Base-by-base conservation (phyloP, 2,888 invertebrate genomes). In the Ormia ochracea region DNA sequence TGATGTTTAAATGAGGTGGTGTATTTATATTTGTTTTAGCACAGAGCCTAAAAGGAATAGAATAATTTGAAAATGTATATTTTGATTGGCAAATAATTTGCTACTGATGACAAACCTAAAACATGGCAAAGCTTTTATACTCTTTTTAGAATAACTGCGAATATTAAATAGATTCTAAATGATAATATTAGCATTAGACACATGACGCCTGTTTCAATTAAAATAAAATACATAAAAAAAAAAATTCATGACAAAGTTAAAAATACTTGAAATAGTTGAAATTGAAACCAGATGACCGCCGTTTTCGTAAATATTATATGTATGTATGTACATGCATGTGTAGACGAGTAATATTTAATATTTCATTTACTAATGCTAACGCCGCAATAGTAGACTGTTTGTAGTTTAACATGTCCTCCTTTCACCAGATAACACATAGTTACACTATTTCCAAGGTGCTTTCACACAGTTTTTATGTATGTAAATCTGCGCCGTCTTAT, bases 41-140 rank as follows among this genome's bases (percentile, higher is more conserved):
- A 76, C 38, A 50, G 26, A 4, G 6, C n/a, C 1, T 14, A 14
- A 58, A 23, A 58, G 3, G 14, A 43, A 12, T 4, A 4, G 9
- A 72, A 54, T 19, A 10, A 72, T 61, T 38, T 43, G 17, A 23
- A 41, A 61, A 63, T 41, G 58, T 66, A 45, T 43, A 77, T 59
- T 63, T 74, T 58, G 84, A 76, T 83, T 79, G 76, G 82, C 83
- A 82, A 83, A 81, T 83, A 80, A 83, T 82, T 84, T 82, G 84
- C 84, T 83, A 87, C 88, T 87, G 87, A 83, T 87, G 86, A 63
- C 82, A 83, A 78, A 73, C 82, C 59, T 54, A 50, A 68, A 63
- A 28, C 43, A 50, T 76, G 81, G 26, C 43, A 63, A 12, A 10
- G 85, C 85, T 87, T 87, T 86, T 87, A 87, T 87, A 87, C 84